Evolutionary conservation across 2,888 invertebrate genomes (phyloP).

Genomic region (Scaptomyza tumidula): DNA sequence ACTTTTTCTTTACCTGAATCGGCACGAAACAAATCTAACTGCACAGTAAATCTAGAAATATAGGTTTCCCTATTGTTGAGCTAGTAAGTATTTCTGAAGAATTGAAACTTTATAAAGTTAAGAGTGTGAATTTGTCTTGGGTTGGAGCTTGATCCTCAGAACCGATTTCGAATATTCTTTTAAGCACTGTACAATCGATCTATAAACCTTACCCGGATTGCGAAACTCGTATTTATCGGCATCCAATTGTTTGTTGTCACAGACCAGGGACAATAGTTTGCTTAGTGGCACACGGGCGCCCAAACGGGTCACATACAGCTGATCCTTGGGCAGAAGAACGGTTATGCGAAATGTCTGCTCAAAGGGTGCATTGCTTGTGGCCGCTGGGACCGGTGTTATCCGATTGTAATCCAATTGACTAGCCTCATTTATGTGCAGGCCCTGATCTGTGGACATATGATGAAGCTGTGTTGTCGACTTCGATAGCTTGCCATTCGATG

Average conservation of each 20-base stretch:
- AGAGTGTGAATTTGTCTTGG: not conserved
- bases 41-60: too few species aligned
- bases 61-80: too few species aligned
- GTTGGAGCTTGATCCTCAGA: not conserved
- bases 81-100: not conserved
- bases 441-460: constrained; percentile 79
- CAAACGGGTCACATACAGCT: constrained; percentile 91
- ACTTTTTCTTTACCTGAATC: too few species aligned
- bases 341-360: constrained; percentile 85
- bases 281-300: constrained; percentile 89
- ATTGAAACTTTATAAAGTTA: too few species aligned
- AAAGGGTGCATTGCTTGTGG: constrained; percentile 84
- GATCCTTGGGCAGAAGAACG: constrained; percentile 91
- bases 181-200: too few species aligned
- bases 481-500: constrained; percentile 81
- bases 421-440: constrained; percentile 82
- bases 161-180: not conserved
- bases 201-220: constrained; percentile 87
- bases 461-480: constrained; percentile 80
- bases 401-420: constrained; percentile 85
- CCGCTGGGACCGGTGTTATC: constrained; percentile 83
- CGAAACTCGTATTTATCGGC: constrained; percentile 90
- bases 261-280: constrained; percentile 89
- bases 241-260: constrained; percentile 91
- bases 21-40: too few species aligned